Conservation (phyloP, 2,113 vertebrate species). For the Dicaeum eximium region DNA sequence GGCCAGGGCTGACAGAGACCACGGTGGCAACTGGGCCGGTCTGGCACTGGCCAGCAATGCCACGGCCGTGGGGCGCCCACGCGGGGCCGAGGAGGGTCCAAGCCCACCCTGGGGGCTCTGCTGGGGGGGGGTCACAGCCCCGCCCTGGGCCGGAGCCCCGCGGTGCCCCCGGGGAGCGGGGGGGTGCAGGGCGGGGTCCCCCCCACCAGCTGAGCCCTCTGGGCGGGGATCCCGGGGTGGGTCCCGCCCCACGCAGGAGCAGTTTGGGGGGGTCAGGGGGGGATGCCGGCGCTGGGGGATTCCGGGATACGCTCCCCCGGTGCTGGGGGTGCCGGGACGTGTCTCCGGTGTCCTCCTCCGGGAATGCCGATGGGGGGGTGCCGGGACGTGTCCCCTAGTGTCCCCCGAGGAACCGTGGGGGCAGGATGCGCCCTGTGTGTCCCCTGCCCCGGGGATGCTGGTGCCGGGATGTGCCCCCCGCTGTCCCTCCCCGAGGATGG, state of each 20-base stretch:
- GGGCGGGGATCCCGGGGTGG: background rate
- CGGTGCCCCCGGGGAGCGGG: background rate
- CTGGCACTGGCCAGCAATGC: background rate
- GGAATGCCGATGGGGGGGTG: too few species aligned
- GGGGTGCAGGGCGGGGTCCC: background rate
- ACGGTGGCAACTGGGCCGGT: accelerated
- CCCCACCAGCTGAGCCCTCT: accelerated
- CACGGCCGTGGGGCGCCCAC: background rate
- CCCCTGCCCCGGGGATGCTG: background rate
- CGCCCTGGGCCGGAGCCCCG: background rate
- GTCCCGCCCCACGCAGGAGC: background rate
- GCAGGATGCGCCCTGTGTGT: background rate
- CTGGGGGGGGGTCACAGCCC: background rate
- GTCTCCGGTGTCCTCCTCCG: background rate
- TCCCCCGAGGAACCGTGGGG: background rate
- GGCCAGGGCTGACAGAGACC: background rate
- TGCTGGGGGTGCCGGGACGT: background rate
- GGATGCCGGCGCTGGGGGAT: accelerated
- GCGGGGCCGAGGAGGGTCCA: background rate
- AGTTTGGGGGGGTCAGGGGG: too few species aligned
- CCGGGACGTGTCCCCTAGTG: background rate
- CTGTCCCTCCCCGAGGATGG: background rate
- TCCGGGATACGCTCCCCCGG: too few species aligned
- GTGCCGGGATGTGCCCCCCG: background rate
- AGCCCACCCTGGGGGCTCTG: background rate